phyloP scores from a whole-genome alignment of 2,888 invertebrate species.

The Xanthorhoe designata region DNA sequence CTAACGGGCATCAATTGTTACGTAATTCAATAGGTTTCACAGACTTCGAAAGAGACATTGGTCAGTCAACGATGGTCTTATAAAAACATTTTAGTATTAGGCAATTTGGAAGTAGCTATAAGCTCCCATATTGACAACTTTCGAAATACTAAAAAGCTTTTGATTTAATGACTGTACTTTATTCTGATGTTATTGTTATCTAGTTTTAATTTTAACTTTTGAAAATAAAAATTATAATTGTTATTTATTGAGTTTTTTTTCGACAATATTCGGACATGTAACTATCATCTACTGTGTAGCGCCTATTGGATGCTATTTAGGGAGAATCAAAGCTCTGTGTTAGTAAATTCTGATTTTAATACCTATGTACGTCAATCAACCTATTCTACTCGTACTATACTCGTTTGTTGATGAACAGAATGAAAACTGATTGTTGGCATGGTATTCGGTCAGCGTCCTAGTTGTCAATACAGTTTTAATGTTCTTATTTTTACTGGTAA shows the following conservation, averaged over 20 bases:
- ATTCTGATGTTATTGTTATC: slow-evolving; percentile 72
- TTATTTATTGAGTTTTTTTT: slow-evolving; percentile 31
- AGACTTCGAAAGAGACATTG: slow-evolving; percentile 48
- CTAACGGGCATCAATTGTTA: slow-evolving; percentile 72
- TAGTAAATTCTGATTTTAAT: neutral
- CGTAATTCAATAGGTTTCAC: slow-evolving; percentile 75
- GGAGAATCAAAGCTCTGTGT: neutral
- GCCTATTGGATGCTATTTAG: neutral
- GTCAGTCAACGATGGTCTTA: slow-evolving; percentile 26
- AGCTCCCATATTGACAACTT: slow-evolving; percentile 1
- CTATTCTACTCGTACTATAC: neutral
- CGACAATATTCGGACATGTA: neutral
- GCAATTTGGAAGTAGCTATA: slow-evolving; percentile 8
- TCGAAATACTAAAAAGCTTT: slow-evolving; percentile 6
- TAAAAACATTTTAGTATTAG: slow-evolving; percentile 3
- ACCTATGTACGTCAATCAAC: neutral
- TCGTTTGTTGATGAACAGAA: slow-evolving; percentile 33
- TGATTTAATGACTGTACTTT: slow-evolving; percentile 40
- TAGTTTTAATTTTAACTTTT: slow-evolving; percentile 80
- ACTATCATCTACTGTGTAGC: neutral
- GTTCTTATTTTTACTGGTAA: slow-evolving; percentile 80
- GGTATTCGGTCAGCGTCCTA: slow-evolving; percentile 77
- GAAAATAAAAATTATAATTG: slow-evolving; percentile 56
- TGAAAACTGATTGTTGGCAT: slow-evolving; percentile 68
- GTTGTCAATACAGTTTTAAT: slow-evolving; percentile 74